A percentile compares a stretch with the other conserved stretches of the same genome.
Evolutionary conservation across 2,888 invertebrate species (phyloP).

Genomic region (Drosophila atripex): DNA sequence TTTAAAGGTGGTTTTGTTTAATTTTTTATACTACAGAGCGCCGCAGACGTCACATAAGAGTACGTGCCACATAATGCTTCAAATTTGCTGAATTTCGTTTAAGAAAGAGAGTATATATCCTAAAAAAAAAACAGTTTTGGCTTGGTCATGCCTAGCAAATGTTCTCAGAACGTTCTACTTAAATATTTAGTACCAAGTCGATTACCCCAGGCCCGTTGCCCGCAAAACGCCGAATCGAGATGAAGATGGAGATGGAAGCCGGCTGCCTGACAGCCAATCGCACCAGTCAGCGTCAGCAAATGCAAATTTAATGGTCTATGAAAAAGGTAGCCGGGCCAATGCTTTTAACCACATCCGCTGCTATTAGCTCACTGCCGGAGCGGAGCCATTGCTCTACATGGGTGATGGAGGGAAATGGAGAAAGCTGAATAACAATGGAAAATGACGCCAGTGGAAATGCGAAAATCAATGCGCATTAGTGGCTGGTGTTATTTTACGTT

Average conservation of each 20-base stretch:
- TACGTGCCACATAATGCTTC: no score
- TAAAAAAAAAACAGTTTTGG: background rate
- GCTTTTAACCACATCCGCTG: conserved; percentile 79
- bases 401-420: conserved; percentile 16
- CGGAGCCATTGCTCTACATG: conserved; percentile 27
- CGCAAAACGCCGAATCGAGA: conserved; percentile 11
- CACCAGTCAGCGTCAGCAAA: conserved; percentile 71
- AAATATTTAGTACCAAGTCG: conserved; percentile 49
- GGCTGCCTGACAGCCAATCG: conserved; percentile 55
- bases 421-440: conserved; percentile 59
- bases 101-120: background rate
- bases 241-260: conserved; percentile 17
- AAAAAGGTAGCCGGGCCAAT: conserved; percentile 75
- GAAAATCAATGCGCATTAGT: conserved; percentile 78
- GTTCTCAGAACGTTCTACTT: conserved; percentile 26
- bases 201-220: conserved; percentile 9
- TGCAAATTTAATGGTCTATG: conserved; percentile 79
- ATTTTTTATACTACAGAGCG: background rate
- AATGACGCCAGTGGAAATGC: conserved; percentile 66
- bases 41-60: no score
- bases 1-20: background rate
- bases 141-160: background rate
- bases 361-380: conserved; percentile 65
- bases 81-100: background rate
- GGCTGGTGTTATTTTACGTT: conserved; percentile 70